Evolutionary conservation across 1,140 invertebrate species (phyloP).

Genomic region (Micrasema minimum): DNA sequence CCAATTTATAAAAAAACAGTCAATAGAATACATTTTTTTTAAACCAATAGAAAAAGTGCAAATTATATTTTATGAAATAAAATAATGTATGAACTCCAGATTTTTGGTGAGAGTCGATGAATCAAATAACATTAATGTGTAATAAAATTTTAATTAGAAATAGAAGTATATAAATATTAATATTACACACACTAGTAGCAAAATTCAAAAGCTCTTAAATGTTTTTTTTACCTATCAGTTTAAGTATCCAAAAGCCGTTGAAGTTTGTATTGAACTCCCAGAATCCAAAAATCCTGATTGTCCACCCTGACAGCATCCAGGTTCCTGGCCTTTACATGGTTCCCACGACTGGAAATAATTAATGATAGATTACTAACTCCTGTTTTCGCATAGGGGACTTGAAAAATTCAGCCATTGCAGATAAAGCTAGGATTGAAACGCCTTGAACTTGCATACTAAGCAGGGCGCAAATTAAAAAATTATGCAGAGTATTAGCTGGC

Average conservation of each 20-base stretch:
- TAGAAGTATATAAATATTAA: not conserved
- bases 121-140: not conserved
- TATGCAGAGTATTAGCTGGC: slow-evolving; percentile 16
- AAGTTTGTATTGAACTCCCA: not conserved
- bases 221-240: not conserved
- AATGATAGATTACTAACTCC: slow-evolving; percentile 37
- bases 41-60: not conserved
- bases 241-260: not conserved
- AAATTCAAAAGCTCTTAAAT: not conserved
- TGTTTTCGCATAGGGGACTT: slow-evolving; percentile 14
- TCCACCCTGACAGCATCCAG: not conserved
- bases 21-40: not conserved
- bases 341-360: slow-evolving; percentile 35
- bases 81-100: not conserved
- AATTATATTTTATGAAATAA: not conserved
- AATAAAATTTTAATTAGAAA: not conserved
- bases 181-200: not conserved
- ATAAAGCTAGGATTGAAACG: not conserved
- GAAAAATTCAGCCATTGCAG: not conserved
- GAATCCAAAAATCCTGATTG: slow-evolving; percentile 1
- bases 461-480: slow-evolving; percentile 10
- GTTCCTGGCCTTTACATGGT: slow-evolving; percentile 3
- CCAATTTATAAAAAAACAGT: not conserved
- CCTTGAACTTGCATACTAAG: slow-evolving; percentile 6
- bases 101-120: not conserved